Evolutionary conservation across 2,113 vertebrate species (phyloP).

Genomic region (Atherinomorus stipes): DNA sequence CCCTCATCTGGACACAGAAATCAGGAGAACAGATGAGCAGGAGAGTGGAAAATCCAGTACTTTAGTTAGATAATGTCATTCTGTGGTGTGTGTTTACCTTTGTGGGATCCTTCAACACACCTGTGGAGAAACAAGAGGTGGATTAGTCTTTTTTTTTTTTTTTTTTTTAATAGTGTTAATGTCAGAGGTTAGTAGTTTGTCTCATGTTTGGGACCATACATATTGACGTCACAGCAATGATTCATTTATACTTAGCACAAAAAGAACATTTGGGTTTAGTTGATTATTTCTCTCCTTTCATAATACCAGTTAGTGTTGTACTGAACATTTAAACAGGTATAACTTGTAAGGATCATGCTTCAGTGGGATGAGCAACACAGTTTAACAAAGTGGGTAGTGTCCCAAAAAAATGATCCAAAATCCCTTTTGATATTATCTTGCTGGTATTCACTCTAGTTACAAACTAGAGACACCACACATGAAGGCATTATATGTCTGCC

Average conservation of each 20-base stretch:
- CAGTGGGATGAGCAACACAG: no score
- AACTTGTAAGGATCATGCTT: no score
- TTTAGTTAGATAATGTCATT: neutral
- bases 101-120: conserved; percentile 90
- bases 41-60: neutral
- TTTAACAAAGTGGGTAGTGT: no score
- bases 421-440: no score
- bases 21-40: conserved; percentile 1
- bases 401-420: no score
- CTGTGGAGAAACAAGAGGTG: conserved; percentile 78
- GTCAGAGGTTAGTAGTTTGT: neutral
- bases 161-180: neutral
- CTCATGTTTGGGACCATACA: neutral
- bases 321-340: no score
- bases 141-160: neutral
- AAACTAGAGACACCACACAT: neutral
- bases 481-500: neutral
- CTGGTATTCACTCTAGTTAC: no score
- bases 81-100: conserved; percentile 82
- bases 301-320: no score
- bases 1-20: conserved; percentile 42
- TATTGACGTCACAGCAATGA: no score
- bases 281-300: no score
- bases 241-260: neutral
- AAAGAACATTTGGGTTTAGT: no score